Percentiles rank a stretch among this genome's conserved stretches.
These are phyloP conservation scores for Augochlorella aurata DNA, from an alignment of 2,888 invertebrate species.

Conservation along the genomic window DNA sequence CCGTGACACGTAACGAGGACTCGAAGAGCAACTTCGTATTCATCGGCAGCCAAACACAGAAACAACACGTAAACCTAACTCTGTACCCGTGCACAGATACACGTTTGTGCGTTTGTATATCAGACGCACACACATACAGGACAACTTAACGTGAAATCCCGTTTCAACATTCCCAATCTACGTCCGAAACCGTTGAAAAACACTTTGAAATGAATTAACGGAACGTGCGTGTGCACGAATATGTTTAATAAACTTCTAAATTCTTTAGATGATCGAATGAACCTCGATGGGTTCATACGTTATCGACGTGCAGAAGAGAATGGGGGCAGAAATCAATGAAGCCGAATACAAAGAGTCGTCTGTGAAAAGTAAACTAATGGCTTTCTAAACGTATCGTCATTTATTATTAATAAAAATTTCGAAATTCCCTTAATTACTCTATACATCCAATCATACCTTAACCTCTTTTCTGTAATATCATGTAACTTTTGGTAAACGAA, in stretches of 20 bases:
- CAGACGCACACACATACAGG: conserved; percentile 25
- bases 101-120: conserved; percentile 17
- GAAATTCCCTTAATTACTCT: neutral
- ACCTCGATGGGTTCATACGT: neutral
- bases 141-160: conserved; percentile 62
- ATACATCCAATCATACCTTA: neutral
- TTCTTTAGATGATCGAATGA: neutral
- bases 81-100: neutral
- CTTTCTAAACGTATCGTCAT: neutral
- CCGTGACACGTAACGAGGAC: conserved; percentile 72
- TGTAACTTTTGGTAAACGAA: too few relatives aligned
- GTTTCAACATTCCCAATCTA: conserved; percentile 71
- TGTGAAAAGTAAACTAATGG: neutral
- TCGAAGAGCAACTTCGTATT: conserved; percentile 64
- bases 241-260: neutral
- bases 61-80: conserved; percentile 48
- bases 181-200: conserved; percentile 61
- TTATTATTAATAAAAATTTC: neutral
- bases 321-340: neutral
- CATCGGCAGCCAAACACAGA: conserved; percentile 54
- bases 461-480: neutral
- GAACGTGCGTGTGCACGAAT: conserved; percentile 49
- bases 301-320: neutral
- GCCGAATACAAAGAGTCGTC: neutral
- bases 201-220: conserved; percentile 58